Conservation (phyloP, 2,888 invertebrate species). For the Heliconius hortense region DNA sequence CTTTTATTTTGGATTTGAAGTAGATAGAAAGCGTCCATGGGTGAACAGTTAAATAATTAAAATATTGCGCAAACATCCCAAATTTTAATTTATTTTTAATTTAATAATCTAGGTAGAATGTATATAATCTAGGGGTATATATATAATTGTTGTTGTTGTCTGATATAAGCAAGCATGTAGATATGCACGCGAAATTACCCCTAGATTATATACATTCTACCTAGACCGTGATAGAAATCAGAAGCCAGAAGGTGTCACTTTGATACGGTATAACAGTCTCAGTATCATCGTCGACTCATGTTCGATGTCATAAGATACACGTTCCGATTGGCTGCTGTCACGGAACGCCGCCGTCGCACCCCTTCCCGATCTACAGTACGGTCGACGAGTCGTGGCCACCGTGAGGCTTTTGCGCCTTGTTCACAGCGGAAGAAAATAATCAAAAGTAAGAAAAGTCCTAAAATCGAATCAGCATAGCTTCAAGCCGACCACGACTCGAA, state of each 20-base stretch:
- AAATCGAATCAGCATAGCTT: background rate
- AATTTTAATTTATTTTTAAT: no score
- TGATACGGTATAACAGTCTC: constrained; percentile 29
- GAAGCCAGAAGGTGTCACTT: constrained; percentile 31
- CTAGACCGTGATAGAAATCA: constrained; percentile 21
- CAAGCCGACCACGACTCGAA: background rate
- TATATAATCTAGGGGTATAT: no score
- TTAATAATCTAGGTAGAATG: no score
- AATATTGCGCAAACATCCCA: no score
- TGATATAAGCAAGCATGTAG: background rate
- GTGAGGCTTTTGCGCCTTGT: background rate
- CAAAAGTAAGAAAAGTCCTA: background rate
- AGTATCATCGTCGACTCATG: constrained; percentile 59
- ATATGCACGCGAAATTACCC: constrained; percentile 13
- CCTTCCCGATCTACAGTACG: constrained; percentile 26
- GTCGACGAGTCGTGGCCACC: background rate
- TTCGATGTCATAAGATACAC: constrained; percentile 60
- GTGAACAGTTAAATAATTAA: no score
- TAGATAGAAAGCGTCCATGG: no score
- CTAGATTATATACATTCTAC: background rate
- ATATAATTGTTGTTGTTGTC: no score
- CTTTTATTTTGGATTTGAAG: no score
- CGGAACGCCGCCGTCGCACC: constrained; percentile 47
- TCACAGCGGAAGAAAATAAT: background rate
- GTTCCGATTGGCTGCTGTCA: constrained; percentile 54